A percentile compares a stretch with the other conserved stretches of the same genome.
phyloP scores from a whole-genome alignment of 2,113 vertebrate genomes.

The Leiothrix lutea region DNA sequence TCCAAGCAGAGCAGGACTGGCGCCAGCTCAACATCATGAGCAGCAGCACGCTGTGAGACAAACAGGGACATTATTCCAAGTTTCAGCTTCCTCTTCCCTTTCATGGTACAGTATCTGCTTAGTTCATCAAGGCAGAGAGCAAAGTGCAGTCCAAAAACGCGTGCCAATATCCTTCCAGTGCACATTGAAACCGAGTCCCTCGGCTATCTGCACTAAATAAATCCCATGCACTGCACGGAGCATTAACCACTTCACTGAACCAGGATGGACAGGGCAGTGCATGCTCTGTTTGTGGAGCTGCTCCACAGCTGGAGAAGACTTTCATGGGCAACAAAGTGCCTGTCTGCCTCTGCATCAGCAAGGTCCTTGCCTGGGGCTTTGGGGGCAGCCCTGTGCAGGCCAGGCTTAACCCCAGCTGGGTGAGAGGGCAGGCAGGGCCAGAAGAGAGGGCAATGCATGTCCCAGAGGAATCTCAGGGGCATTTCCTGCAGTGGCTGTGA shows the following conservation, averaged over 20 bases:
- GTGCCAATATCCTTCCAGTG: slow-evolving; percentile 63
- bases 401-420: not conserved
- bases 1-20: not conserved
- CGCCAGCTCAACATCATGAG: slow-evolving; percentile 41
- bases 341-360: rapidly evolving
- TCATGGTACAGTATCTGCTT: slow-evolving; percentile 58
- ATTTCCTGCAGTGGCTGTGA: not conserved
- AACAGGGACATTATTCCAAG: slow-evolving; percentile 27
- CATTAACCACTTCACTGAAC: not conserved
- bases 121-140: slow-evolving; percentile 59
- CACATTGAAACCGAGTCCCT: not conserved
- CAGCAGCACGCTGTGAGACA: slow-evolving; percentile 54
- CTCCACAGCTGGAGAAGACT: not conserved
- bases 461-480: not conserved
- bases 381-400: not conserved
- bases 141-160: not conserved
- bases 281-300: not conserved
- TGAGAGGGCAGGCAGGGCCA: rapidly evolving
- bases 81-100: slow-evolving; percentile 49
- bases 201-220: slow-evolving; percentile 36
- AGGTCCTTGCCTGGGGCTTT: not conserved
- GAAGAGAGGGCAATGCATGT: too few species aligned
- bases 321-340: rapidly evolving
- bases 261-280: not conserved
- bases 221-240: not conserved